phyloP scores from a whole-genome alignment of 2,888 invertebrate genomes.

The Zaprionus obscuricornis region DNA sequence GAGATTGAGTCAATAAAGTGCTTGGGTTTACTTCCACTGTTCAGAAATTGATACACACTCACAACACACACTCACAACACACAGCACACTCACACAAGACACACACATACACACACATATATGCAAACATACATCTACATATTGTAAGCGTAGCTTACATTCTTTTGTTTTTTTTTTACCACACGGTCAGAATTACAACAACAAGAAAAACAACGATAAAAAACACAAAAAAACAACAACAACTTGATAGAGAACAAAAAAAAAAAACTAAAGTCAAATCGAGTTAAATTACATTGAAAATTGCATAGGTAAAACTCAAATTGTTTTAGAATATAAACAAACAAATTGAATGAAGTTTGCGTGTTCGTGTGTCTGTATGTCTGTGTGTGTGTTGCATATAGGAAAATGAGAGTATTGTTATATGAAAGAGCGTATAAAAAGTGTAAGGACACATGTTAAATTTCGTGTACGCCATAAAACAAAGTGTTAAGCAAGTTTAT shows the following conservation, averaged over 20 bases:
- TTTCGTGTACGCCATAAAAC: no score
- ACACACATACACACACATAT: constrained; percentile 1
- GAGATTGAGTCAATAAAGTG: constrained; percentile 78
- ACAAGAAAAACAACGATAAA: constrained; percentile 9
- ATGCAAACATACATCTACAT: constrained; percentile 1
- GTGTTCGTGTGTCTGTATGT: no score
- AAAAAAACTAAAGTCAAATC: constrained; percentile 49
- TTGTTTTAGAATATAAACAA: constrained; percentile 38
- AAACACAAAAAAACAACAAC: constrained; percentile 23
- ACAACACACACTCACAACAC: neutral
- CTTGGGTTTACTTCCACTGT: constrained; percentile 48
- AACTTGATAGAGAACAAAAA: constrained; percentile 17
- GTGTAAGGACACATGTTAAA: no score
- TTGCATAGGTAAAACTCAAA: constrained; percentile 53
- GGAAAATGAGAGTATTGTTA: no score
- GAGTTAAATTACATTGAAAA: constrained; percentile 75
- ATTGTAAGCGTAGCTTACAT: constrained; percentile 6
- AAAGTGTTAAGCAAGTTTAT: no score
- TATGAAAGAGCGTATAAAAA: no score
- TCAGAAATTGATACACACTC: constrained; percentile 68
- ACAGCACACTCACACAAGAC: constrained; percentile 20
- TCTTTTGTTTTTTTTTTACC: constrained; percentile 37
- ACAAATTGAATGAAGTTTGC: no score
- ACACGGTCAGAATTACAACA: constrained; percentile 20
- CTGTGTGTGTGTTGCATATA: no score